These are phyloP conservation scores for Prosapia bicincta DNA, from an alignment of 2,888 invertebrate species.

Conservation along the genomic window DNA sequence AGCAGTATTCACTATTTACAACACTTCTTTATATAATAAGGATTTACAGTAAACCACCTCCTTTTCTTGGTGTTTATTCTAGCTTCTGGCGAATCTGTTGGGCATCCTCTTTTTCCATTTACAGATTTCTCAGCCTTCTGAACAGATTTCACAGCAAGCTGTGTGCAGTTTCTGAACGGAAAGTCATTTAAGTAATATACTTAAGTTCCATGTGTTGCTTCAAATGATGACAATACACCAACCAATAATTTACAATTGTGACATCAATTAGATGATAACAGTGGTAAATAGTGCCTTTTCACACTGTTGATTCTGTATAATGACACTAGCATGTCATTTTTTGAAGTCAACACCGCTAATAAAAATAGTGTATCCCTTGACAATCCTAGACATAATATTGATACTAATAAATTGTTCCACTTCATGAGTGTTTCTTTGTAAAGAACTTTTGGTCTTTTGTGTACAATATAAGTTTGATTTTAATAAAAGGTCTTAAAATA, in stretches of 20 bases:
- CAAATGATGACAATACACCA: conserved; percentile 23
- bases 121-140: neutral
- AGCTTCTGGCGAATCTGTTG: neutral
- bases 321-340: conserved; percentile 34
- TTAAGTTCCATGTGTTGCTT: neutral
- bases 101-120: neutral
- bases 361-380: conserved; percentile 37
- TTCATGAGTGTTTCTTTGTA: conserved; percentile 31
- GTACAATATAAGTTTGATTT: too few species aligned
- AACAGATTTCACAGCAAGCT: too few species aligned
- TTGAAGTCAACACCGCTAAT: conserved; percentile 36
- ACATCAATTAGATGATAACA: conserved; percentile 35
- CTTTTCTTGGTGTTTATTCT: neutral
- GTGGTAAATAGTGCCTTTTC: conserved; percentile 37
- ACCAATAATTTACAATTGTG: conserved; percentile 35
- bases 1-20: too few species aligned
- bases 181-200: neutral
- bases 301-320: conserved; percentile 37
- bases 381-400: conserved; percentile 35
- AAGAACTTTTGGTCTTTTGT: too few species aligned
- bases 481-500: too few species aligned
- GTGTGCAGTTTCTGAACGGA: neutral
- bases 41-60: neutral
- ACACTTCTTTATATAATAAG: neutral
- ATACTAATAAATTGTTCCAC: conserved; percentile 38